Evolutionary conservation across 2,888 invertebrate genomes (phyloP), one percentile per base, ranked within the genome.

Genomic region (Lepidochitona cinerea): DNA sequence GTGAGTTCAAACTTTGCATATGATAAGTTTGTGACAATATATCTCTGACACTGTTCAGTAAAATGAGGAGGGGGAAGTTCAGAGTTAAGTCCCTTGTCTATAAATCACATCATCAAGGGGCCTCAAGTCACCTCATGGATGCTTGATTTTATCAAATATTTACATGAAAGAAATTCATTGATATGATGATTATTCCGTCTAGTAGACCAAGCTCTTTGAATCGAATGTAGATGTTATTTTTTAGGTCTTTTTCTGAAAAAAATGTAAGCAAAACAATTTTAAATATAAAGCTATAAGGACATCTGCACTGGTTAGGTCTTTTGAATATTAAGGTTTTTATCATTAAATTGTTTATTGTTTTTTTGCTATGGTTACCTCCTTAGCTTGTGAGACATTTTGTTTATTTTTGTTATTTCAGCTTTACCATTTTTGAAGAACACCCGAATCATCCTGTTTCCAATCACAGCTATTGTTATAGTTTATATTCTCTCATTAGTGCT

Each of bases 381-480:
- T 9, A 41, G 18, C 18, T 12, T 41, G 9, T 18, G 9, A 18
- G 9, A 41, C 9, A 37, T 59, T 64, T 23, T 23, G 37, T 65
- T 9, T 35, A 3, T 23, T 70, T 69, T 14, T 70, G 54, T 85
- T 79, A 78, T 93, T 93, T 70, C 93, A 96, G 96, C 96, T 90
- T 92, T 98, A 77, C 95, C 96, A 52, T 95, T 96, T 90, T 92
- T 98, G 68, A 95, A 95, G 82, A 95, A 95, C 88, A 96, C 97
- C 0, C 93, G 97, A 80, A 92, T 95, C 71, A 94, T 98, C 87
- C 93, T 98, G 71, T 94, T 96, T 80, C 96, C 97, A 1, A 91
- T 98, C 77, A 95, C 97, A 0, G 91, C 95, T 59, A 92, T 96
- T 71, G 92, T 95, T 80, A 86, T 98, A 18, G 90, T 95, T 68